These are phyloP conservation scores for Dysmachus trigonus DNA, from an alignment of 2,888 invertebrate species.

Conservation along the genomic window DNA sequence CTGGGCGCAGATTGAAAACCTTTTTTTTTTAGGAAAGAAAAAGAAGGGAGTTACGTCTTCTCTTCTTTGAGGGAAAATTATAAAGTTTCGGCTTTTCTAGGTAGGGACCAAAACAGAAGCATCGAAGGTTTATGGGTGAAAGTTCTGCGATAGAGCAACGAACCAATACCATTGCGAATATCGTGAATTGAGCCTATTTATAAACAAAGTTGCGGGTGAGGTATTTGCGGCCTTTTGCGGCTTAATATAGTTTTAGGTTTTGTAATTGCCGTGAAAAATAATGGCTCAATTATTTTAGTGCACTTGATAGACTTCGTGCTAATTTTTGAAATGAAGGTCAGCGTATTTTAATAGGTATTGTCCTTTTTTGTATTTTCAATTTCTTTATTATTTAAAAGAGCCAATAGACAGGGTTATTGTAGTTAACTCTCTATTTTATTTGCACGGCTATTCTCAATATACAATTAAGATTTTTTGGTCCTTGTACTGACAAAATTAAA, in stretches of 20 bases:
- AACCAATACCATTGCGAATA: not conserved
- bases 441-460: no score
- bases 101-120: not conserved
- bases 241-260: not conserved
- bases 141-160: not conserved
- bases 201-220: not conserved
- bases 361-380: no score
- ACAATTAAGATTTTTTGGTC: no score
- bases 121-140: not conserved
- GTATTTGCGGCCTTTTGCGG: not conserved
- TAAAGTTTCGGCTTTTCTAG: not conserved
- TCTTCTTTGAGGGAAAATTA: not conserved
- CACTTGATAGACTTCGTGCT: not conserved
- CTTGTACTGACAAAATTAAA: no score
- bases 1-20: not conserved
- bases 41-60: not conserved
- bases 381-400: no score
- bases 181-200: not conserved
- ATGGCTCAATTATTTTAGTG: not conserved
- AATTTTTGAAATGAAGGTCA: not conserved
- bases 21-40: not conserved
- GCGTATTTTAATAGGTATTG: not conserved
- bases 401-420: no score
- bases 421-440: no score
- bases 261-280: not conserved